Evolutionary conservation across 1,140 invertebrate genomes (phyloP).

Genomic region (Kradibia gibbosae): DNA sequence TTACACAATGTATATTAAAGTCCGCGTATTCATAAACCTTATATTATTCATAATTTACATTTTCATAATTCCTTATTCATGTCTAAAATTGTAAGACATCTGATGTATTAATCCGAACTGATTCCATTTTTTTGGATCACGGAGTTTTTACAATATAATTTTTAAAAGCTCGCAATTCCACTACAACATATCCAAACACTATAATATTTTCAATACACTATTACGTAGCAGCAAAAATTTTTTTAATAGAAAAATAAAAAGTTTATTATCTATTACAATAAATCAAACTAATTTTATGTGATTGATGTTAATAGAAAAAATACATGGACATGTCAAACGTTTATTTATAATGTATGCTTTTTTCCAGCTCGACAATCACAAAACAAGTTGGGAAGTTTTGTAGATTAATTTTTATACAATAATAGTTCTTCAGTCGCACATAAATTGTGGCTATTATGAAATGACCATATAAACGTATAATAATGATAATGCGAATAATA

Average conservation of each 20-base stretch:
- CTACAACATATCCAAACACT: constrained; percentile 32
- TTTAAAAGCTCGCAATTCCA: constrained; percentile 16
- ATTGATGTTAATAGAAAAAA: background rate
- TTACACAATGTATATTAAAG: constrained; percentile 13
- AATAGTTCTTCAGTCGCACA: background rate
- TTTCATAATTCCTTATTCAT: constrained; percentile 9
- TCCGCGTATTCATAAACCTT: background rate
- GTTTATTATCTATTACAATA: background rate
- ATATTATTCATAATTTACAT: constrained; percentile 28
- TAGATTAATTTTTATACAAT: constrained; percentile 44
- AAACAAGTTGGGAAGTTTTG: constrained; percentile 39
- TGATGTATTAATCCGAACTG: constrained; percentile 22
- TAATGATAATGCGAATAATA: background rate
- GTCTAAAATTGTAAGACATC: background rate
- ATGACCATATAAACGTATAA: constrained; percentile 35
- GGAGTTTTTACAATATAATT: constrained; percentile 9
- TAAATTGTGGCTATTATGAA: constrained; percentile 19
- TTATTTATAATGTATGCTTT: constrained; percentile 29
- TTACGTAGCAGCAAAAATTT: constrained; percentile 5
- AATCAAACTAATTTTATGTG: constrained; percentile 4
- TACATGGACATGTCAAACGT: constrained; percentile 26
- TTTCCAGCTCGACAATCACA: constrained; percentile 45
- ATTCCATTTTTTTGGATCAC: constrained; percentile 22
- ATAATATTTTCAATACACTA: constrained; percentile 19
- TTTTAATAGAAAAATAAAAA: background rate